These are phyloP conservation scores for Beris morrisii DNA, from an alignment of 2,888 invertebrate species.

Conservation along the genomic window DNA sequence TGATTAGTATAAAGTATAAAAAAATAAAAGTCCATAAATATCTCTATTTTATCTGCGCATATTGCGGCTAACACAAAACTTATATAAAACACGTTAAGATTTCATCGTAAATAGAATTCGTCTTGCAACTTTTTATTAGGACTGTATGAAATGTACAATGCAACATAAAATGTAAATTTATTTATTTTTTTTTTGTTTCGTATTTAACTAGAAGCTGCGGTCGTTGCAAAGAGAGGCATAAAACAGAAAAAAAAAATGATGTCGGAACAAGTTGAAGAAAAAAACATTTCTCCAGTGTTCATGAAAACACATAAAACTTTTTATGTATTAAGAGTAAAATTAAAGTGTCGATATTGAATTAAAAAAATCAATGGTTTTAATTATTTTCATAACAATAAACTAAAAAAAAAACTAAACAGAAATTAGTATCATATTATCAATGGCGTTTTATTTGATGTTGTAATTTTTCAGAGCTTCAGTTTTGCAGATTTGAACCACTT, in stretches of 20 bases:
- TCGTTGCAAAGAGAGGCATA: too few relatives aligned
- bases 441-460: slow-evolving; percentile 36
- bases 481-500: too few relatives aligned
- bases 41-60: background rate
- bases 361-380: too few relatives aligned
- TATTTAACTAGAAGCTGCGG: too few relatives aligned
- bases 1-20: slow-evolving; percentile 21
- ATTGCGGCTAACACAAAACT: slow-evolving; percentile 2
- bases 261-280: background rate
- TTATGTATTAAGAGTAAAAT: slow-evolving; percentile 29
- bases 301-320: slow-evolving; percentile 18
- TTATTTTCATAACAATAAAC: background rate
- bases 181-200: too few relatives aligned
- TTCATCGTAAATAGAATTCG: too few relatives aligned
- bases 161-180: too few relatives aligned
- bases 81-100: too few relatives aligned
- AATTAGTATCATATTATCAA: slow-evolving; percentile 26
- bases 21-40: slow-evolving; percentile 17
- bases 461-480: too few relatives aligned
- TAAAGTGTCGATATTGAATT: slow-evolving; percentile 21
- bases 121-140: too few relatives aligned
- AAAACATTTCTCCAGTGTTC: slow-evolving; percentile 13
- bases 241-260: background rate
- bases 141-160: too few relatives aligned
- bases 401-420: slow-evolving; percentile 3